Percentiles rank a stretch among this genome's conserved stretches.
phyloP scores from a whole-genome alignment of 1,140 invertebrate genomes.

The Microplitis mediator region DNA sequence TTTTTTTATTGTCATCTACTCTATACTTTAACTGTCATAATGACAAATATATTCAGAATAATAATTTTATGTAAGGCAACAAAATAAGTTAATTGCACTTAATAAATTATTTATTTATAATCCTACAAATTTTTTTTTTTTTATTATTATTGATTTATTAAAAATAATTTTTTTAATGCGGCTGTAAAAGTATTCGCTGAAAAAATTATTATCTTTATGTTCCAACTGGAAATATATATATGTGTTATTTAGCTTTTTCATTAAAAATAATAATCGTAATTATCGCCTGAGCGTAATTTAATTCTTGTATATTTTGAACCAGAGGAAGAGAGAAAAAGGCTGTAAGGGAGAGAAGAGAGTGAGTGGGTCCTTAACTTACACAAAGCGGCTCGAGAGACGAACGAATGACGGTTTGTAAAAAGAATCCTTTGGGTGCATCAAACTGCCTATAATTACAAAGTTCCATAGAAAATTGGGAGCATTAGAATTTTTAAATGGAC shows the following conservation, averaged over 20 bases:
- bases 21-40: no score
- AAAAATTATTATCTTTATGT: no score
- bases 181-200: no score
- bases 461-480: constrained; percentile 62
- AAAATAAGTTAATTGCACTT: no score
- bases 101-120: no score
- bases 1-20: no score
- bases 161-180: no score
- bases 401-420: background rate
- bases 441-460: constrained; percentile 60
- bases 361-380: background rate
- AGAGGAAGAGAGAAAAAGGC: background rate
- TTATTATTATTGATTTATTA: no score
- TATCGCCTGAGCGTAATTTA: constrained; percentile 24
- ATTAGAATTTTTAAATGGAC: constrained; percentile 48
- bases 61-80: no score
- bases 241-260: background rate
- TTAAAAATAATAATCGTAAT: constrained; percentile 21
- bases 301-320: constrained; percentile 13
- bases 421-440: constrained; percentile 27
- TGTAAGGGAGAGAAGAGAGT: background rate
- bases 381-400: constrained; percentile 12
- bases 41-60: no score
- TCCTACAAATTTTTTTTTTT: no score
- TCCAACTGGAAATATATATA: background rate